Percentiles rank a stretch among this genome's conserved stretches.
These are phyloP conservation scores for Heteropelma amictum DNA, from an alignment of 2,888 invertebrate genomes.

Conservation along the genomic window DNA sequence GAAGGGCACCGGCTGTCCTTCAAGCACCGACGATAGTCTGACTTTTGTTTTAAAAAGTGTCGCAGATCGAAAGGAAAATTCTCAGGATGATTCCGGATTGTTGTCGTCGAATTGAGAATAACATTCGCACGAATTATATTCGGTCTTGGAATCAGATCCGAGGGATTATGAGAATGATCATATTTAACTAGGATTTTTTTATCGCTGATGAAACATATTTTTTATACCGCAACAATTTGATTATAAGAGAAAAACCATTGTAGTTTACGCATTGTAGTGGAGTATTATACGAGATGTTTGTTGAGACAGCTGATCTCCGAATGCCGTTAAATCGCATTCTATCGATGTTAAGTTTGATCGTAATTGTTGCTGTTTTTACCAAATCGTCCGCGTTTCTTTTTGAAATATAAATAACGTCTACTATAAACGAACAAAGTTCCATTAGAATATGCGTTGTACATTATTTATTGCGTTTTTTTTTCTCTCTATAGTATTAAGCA, in stretches of 20 bases:
- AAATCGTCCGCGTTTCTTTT: no score
- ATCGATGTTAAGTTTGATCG: slow-evolving; percentile 15
- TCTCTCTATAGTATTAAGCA: not conserved
- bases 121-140: no score
- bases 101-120: no score
- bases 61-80: no score
- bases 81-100: no score
- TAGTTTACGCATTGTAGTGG: no score
- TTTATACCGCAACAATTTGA: not conserved
- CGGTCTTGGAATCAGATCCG: no score
- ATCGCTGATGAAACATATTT: not conserved
- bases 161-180: no score
- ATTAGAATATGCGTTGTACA: slow-evolving; percentile 12
- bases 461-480: slow-evolving; percentile 22
- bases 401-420: no score
- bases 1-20: slow-evolving; percentile 92
- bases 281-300: not conserved
- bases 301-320: not conserved
- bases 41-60: slow-evolving; percentile 58
- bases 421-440: no score
- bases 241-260: no score
- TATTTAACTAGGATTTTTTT: no score
- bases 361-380: not conserved
- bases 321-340: not conserved
- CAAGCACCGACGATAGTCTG: slow-evolving; percentile 93